Conservation (phyloP, 2,888 invertebrate genomes). For the Holacanthella duospinosa region DNA sequence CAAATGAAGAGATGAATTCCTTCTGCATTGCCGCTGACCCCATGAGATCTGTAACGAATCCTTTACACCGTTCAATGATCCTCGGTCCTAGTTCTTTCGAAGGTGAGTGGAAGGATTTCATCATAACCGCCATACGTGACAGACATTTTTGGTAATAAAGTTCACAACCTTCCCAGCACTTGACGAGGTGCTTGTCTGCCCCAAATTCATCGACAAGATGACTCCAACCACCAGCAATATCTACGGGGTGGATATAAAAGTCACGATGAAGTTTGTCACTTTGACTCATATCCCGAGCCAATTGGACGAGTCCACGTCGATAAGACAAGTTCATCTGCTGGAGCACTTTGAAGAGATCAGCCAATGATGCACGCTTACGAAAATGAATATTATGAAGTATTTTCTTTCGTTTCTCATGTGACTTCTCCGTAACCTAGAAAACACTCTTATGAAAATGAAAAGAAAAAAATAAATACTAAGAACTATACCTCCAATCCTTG, state of each 20-base stretch:
- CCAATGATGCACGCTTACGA: constrained; percentile 71
- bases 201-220: constrained; percentile 12
- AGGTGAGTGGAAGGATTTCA: constrained; percentile 53
- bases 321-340: constrained; percentile 62
- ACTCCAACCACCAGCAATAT: constrained; percentile 48
- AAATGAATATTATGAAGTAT: constrained; percentile 58
- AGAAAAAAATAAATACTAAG: no score
- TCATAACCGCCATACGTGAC: constrained; percentile 55
- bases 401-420: constrained; percentile 49
- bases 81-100: constrained; percentile 67
- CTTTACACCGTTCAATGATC: constrained; percentile 74
- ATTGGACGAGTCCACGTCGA: constrained; percentile 55
- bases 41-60: constrained; percentile 69
- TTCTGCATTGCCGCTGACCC: constrained; percentile 37
- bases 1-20: constrained; percentile 19
- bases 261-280: constrained; percentile 40
- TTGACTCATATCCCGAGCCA: constrained; percentile 36
- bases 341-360: constrained; percentile 74
- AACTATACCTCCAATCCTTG: constrained; percentile 25
- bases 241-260: constrained; percentile 58
- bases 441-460: not conserved
- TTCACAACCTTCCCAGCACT: constrained; percentile 62
- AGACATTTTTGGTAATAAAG: constrained; percentile 63
- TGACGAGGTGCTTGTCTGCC: constrained; percentile 46
- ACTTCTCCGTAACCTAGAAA: constrained; percentile 38